These are phyloP conservation scores for Pollenia angustigena DNA, from an alignment of 2,888 invertebrate species.

Conservation along the genomic window DNA sequence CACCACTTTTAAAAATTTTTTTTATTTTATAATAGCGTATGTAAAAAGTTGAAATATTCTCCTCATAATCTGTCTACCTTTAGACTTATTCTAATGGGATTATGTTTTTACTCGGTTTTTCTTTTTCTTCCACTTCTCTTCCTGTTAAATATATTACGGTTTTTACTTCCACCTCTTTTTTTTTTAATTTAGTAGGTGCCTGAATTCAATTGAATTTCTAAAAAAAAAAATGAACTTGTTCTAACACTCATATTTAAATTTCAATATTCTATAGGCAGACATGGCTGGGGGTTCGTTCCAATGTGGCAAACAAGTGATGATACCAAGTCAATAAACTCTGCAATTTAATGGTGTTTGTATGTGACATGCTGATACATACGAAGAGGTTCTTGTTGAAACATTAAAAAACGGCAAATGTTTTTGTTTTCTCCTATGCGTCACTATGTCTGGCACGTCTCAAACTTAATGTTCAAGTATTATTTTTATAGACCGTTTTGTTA, in stretches of 20 bases:
- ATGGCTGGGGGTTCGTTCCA: slow-evolving; percentile 24
- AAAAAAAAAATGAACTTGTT: slow-evolving; percentile 23
- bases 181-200: slow-evolving; percentile 41
- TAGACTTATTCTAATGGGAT: slow-evolving; percentile 67
- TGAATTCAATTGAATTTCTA: slow-evolving; percentile 51
- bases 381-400: slow-evolving; percentile 48
- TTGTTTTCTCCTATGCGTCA: slow-evolving; percentile 51
- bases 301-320: slow-evolving; percentile 45
- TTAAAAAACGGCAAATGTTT: slow-evolving; percentile 26
- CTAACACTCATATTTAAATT: slow-evolving; percentile 21
- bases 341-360: slow-evolving; percentile 46
- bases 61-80: slow-evolving; percentile 42
- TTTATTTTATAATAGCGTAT: neutral
- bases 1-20: neutral
- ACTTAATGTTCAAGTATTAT: slow-evolving; percentile 54
- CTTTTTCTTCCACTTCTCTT: slow-evolving; percentile 22
- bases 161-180: slow-evolving; percentile 1
- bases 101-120: slow-evolving; percentile 41
- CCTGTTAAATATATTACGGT: slow-evolving; percentile 4
- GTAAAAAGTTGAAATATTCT: slow-evolving; percentile 23
- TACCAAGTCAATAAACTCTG: slow-evolving; percentile 71
- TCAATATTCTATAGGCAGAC: slow-evolving; percentile 32
- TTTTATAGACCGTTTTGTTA: slow-evolving; percentile 55
- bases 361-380: neutral
- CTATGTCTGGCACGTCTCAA: slow-evolving; percentile 69